Conservation (phyloP, 2,888 invertebrate species). For the Drosophila nr. perissopoda region DNA sequence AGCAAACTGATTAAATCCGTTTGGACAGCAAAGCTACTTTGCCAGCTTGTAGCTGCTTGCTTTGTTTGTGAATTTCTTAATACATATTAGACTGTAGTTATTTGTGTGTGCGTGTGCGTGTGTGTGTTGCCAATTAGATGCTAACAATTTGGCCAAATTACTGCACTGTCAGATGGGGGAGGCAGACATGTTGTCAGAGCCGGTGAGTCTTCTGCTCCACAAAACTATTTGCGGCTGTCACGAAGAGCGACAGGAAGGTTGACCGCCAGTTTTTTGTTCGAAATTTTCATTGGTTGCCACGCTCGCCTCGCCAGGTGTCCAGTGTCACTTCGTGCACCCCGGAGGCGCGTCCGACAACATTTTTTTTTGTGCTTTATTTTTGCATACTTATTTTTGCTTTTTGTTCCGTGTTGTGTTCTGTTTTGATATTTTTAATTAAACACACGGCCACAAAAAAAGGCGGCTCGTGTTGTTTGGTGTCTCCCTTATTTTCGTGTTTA, state of each 20-base stretch:
- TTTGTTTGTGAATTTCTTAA: slow-evolving; percentile 3
- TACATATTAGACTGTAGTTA: not conserved
- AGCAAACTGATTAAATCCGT: not conserved
- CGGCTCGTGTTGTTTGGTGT: slow-evolving; percentile 19
- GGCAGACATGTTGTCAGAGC: slow-evolving; percentile 14
- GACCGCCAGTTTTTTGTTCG: slow-evolving; percentile 34
- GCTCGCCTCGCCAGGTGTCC: slow-evolving; percentile 49
- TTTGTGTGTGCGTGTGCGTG: slow-evolving; percentile 7
- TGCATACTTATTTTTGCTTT: not conserved
- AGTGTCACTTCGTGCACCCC: slow-evolving; percentile 14
- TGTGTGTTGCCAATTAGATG: slow-evolving; percentile 45
- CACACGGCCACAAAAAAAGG: slow-evolving; percentile 31
- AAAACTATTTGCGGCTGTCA: slow-evolving; percentile 38
- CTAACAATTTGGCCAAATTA: slow-evolving; percentile 58
- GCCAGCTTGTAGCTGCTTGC: slow-evolving; percentile 1
- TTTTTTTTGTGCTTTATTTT: not conserved
- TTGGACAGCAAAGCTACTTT: not conserved
- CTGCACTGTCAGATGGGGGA: slow-evolving; percentile 27
- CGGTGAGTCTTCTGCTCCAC: not conserved
- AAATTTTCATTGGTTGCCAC: slow-evolving; percentile 54
- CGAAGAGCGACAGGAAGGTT: not conserved
- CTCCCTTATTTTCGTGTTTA: slow-evolving; percentile 53
- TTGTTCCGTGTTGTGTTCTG: not conserved
- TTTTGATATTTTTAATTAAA: slow-evolving; percentile 64
- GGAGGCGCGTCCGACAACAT: slow-evolving; percentile 7